phyloP scores from a whole-genome alignment of 2,888 invertebrate genomes.

The Cyrtodaria siliqua region DNA sequence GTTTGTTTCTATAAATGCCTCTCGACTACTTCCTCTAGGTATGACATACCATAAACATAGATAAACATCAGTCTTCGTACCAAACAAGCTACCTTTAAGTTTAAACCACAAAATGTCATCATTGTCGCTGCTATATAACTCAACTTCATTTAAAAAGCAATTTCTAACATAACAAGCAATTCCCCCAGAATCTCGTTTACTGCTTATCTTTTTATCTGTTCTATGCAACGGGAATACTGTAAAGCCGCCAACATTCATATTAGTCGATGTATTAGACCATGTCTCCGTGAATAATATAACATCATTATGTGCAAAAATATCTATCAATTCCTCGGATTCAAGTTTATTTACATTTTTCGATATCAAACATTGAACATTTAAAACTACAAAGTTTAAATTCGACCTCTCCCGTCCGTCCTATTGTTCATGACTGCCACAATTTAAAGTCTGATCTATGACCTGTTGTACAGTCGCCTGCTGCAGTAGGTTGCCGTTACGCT shows the following conservation, averaged over 20 bases:
- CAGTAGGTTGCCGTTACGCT: too few species aligned
- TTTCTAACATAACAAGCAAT: conserved; percentile 2
- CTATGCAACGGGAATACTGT: neutral
- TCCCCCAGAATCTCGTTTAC: conserved; percentile 4
- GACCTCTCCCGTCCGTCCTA: too few species aligned
- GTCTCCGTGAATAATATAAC: conserved; percentile 10
- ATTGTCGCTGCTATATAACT: too few species aligned
- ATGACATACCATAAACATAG: conserved; percentile 13
- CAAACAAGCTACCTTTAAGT: neutral
- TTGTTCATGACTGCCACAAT: too few species aligned
- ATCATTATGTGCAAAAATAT: conserved; percentile 7
- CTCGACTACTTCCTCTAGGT: neutral
- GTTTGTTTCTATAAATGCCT: neutral
- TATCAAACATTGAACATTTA: conserved; percentile 12
- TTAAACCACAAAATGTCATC: conserved; percentile 4
- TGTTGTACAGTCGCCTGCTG: too few species aligned
- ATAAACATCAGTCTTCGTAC: neutral
- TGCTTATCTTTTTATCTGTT: neutral
- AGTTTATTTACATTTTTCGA: conserved; percentile 13
- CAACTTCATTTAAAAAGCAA: neutral
- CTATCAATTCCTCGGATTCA: neutral
- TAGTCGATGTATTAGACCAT: neutral
- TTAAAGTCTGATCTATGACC: too few species aligned
- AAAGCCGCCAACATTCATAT: conserved; percentile 1
- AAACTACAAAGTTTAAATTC: neutral